phyloP scores from a whole-genome alignment of 2,888 invertebrate species.

The Punctoribates punctum region DNA sequence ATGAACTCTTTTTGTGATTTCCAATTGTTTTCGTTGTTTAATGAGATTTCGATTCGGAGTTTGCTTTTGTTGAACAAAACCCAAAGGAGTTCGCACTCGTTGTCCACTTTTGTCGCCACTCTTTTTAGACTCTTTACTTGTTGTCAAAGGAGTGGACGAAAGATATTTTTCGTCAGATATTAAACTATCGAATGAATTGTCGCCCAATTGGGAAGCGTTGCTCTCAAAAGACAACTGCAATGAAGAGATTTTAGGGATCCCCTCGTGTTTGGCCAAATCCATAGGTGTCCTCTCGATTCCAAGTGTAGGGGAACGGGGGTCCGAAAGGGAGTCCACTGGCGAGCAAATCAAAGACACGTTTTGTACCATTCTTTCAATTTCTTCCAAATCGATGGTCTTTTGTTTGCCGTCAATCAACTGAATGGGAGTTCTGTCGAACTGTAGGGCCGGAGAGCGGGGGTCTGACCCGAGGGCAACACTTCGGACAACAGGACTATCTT shows the following conservation, averaged over 20 bases:
- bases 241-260: background rate
- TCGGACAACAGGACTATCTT: background rate
- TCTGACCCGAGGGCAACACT: background rate
- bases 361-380: background rate
- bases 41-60: background rate
- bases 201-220: background rate
- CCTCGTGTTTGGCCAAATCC: background rate
- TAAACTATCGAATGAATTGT: background rate
- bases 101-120: background rate
- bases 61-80: conserved; percentile 1
- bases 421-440: conserved; percentile 27
- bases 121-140: background rate
- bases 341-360: too few species aligned
- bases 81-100: conserved; percentile 1
- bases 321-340: background rate
- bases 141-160: too few species aligned
- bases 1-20: conserved; percentile 1
- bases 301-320: conserved; percentile 11
- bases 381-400: background rate
- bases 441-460: conserved; percentile 6
- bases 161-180: background rate
- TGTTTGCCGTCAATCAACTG: background rate
- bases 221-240: background rate
- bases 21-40: conserved; percentile 9
- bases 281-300: conserved; percentile 26